These are phyloP conservation scores for Loris lydekkerianus DNA, from an alignment of 2,797 vertebrate species.

Conservation along the genomic window DNA sequence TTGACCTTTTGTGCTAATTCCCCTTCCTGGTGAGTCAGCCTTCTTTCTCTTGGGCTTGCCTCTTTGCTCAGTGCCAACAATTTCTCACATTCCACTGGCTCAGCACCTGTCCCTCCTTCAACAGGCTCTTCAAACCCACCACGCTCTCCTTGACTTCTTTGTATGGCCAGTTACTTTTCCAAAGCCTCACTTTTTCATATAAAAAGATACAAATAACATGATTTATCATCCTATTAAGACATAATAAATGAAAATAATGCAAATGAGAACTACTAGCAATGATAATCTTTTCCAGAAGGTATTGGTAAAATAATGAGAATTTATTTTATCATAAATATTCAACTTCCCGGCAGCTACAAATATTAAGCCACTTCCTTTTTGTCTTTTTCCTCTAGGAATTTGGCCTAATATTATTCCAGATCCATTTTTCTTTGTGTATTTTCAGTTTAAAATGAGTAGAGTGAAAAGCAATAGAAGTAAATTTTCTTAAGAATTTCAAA, in stretches of 20 bases:
- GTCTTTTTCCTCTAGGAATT: neutral
- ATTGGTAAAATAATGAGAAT: conserved; percentile 44
- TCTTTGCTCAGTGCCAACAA: neutral
- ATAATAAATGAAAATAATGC: neutral
- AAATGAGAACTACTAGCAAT: neutral
- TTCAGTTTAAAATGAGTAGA: neutral
- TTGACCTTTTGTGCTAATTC: conserved; percentile 57
- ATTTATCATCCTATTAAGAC: neutral
- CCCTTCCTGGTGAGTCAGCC: conserved; percentile 56
- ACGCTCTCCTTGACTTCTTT: neutral
- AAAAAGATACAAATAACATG: neutral
- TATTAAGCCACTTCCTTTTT: neutral
- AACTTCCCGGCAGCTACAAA: neutral
- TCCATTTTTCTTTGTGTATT: conserved; percentile 31
- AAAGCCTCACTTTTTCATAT: neutral
- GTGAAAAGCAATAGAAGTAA: neutral
- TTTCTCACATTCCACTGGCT: neutral
- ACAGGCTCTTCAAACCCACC: neutral
- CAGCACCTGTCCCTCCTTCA: neutral
- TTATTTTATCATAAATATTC: conserved; percentile 30
- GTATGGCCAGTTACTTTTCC: conserved; percentile 12
- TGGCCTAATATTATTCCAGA: conserved; percentile 16
- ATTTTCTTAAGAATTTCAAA: neutral
- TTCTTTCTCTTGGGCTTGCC: neutral
- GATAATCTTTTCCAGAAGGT: neutral